phyloP scores from a whole-genome alignment of 2,797 vertebrate species.

The Streptopelia turtur region DNA sequence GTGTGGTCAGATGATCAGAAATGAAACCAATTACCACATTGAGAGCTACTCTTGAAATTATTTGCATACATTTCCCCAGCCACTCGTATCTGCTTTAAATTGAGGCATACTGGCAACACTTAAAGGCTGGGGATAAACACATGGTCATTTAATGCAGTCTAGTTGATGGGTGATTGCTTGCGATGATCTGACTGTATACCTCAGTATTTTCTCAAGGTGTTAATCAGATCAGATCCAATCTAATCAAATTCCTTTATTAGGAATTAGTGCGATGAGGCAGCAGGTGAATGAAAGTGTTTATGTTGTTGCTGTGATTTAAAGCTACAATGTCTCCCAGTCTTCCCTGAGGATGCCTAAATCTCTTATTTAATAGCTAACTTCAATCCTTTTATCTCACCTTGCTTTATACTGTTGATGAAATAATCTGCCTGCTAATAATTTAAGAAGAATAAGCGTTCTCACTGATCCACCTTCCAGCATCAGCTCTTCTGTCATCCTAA shows the following conservation, averaged over 20 bases:
- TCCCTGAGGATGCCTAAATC: not conserved
- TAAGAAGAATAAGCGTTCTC: not conserved
- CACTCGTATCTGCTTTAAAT: not conserved
- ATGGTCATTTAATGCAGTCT: not conserved
- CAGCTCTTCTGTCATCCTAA: not conserved
- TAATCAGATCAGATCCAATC: not conserved
- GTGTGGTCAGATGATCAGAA: not conserved
- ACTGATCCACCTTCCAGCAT: not conserved
- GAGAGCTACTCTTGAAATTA: not conserved
- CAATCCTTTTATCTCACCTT: not conserved
- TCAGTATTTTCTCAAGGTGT: not conserved
- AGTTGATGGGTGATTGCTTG: rapidly evolving
- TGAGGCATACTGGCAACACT: not conserved
- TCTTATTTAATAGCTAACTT: not conserved
- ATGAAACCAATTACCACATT: not conserved
- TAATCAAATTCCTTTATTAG: not conserved
- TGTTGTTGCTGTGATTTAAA: not conserved
- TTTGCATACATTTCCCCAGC: not conserved
- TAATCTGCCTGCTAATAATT: not conserved
- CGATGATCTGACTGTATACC: not conserved
- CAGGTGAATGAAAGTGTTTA: not conserved
- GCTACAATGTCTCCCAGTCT: not conserved
- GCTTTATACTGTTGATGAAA: not conserved
- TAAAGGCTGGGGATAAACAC: not conserved
- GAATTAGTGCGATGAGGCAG: not conserved